Percentiles rank a stretch among this genome's conserved stretches.
Conservation (phyloP, 2,113 vertebrate genomes). For the Vidua macroura region DNA sequence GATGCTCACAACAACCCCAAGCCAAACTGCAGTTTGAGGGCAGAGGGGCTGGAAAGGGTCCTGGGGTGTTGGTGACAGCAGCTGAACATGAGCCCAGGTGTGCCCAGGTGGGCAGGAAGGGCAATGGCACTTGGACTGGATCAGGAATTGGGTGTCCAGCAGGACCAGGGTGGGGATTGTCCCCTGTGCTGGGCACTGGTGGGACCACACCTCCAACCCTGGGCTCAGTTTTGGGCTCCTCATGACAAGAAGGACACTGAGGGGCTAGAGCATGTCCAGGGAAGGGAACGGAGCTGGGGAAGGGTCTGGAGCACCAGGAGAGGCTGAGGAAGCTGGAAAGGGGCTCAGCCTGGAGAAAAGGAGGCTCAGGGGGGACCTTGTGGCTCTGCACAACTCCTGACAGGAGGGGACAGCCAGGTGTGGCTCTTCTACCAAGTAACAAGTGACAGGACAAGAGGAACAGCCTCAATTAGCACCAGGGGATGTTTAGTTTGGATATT, state of each 20-base stretch:
- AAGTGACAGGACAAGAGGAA: not conserved
- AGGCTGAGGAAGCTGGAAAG: rapidly evolving
- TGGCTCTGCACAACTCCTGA: not conserved
- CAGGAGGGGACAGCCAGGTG: not conserved
- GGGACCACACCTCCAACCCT: rapidly evolving
- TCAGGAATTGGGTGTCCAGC: not conserved
- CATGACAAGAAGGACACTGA: not conserved
- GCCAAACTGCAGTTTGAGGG: rapidly evolving
- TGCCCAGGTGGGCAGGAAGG: not conserved
- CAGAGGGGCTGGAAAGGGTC: not conserved
- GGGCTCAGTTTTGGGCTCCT: not conserved
- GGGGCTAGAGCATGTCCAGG: rapidly evolving
- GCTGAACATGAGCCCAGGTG: not conserved
- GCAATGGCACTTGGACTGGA: not conserved
- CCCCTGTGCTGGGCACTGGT: not conserved
- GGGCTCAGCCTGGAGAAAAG: not conserved
- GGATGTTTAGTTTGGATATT: not conserved
- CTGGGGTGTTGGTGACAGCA: not conserved
- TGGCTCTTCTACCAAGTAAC: not conserved
- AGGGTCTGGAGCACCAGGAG: not conserved
- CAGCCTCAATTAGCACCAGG: rapidly evolving
- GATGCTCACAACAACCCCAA: not conserved
- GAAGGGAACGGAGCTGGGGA: rapidly evolving
- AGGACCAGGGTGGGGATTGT: not conserved
- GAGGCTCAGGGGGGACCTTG: not conserved